Evolutionary conservation across 64 coral and sea anemone genomes (phyloP).

Genomic region (Catalaphyllia jardinei): DNA sequence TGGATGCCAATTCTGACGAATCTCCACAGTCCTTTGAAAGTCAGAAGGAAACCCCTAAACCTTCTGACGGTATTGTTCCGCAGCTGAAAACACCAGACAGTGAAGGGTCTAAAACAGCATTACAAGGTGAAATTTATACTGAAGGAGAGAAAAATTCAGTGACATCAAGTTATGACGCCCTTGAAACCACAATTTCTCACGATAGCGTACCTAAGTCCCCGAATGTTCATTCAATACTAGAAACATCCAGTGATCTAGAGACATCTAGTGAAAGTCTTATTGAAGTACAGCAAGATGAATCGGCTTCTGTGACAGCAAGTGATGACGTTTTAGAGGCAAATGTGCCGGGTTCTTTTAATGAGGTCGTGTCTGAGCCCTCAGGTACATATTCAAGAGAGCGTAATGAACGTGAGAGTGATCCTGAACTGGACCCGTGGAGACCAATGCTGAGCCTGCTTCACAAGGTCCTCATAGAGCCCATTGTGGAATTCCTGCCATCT

Average conservation of each 20-base stretch:
- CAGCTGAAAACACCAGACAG: too few relatives aligned
- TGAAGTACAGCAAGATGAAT: neutral
- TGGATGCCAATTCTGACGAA: neutral
- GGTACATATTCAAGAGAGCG: neutral
- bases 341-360: neutral
- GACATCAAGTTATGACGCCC: neutral
- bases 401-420: neutral
- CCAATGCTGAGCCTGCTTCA: conserved; percentile 15
- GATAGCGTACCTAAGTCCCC: neutral
- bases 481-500: neutral
- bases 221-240: too few relatives aligned
- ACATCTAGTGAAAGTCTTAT: neutral
- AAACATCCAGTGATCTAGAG: neutral
- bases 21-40: neutral
- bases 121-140: neutral
- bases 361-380: neutral
- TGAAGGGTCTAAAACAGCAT: neutral
- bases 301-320: neutral
- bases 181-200: neutral
- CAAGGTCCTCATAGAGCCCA: conserved; percentile 19
- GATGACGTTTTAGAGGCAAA: neutral
- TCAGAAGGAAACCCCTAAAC: neutral
- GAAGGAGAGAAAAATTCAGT: neutral
- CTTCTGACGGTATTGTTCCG: too few relatives aligned
- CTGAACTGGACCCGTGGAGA: conserved; percentile 7